Base-by-base conservation (phyloP, 2,797 vertebrate genomes). In the Hemitrygon akajei region DNA sequence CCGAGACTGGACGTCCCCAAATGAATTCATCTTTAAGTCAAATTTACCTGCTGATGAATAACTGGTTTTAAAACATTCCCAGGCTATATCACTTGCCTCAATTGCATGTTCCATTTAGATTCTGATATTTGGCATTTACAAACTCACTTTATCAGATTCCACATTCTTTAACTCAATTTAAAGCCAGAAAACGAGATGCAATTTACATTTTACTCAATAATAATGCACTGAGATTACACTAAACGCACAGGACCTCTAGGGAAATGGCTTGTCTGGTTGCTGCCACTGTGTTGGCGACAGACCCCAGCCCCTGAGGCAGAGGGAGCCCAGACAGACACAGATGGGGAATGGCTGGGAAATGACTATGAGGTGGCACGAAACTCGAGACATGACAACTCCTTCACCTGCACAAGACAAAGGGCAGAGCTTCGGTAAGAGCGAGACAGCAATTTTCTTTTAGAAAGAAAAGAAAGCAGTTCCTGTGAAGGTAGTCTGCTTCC, bases 341-440 rank as follows among this genome's bases (percentile, higher is more conserved):
- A 97, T 97, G 97, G 97, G 95, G 95, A 96, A 96, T 96, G 96
- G 96, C 96, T 96, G 97, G 95, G 96, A 97, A 97, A 95, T 94
- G 95, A 94, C 94, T 94, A 94, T 93, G 94, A 94, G 94, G 94
- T 95, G 93, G 94, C 93, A 58, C n/a, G 95, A 95, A 95, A 95
- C 93, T 94, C 94, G 93, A 95, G 91, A 94, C 58, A 82, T 94
- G 94, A 95, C 86, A 89, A n/a, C 86, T 94, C 94, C 95, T 58
- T 16, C 93, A 80, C 81, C 94, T 95, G 94, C 40, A 66, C 86
- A 93, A 96, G 95, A 94, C 94, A 94, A 93, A 81, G 94, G 94
- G 94, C 95, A 2, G 0, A 95, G 93, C 94, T 95, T 95, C 95
- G 96, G 96, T 30, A 11, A 69, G n/a, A 66, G 60, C 63, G 7